These are phyloP conservation scores for Centropyge bicolor DNA, from an alignment of 2,797 vertebrate species.

Conservation along the genomic window DNA sequence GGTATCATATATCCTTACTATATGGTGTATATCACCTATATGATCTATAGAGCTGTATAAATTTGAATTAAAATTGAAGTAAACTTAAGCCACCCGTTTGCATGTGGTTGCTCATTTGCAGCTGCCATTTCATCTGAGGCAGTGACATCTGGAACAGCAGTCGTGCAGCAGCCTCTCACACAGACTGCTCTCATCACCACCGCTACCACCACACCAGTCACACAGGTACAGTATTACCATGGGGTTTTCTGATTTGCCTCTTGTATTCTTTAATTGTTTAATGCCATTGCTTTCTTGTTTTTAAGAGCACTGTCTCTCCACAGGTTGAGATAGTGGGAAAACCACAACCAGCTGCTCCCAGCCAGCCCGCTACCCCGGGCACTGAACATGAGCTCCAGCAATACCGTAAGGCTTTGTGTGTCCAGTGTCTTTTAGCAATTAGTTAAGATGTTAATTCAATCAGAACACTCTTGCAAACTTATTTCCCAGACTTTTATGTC, in stretches of 20 bases:
- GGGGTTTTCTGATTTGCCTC: neutral
- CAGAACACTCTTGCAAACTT: neutral
- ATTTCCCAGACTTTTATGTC: neutral
- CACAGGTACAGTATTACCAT: constrained; percentile 72
- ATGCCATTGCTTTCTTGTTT: neutral
- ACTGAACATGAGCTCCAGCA: constrained; percentile 84
- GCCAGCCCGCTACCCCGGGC: constrained; percentile 83
- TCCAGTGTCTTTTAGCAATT: neutral
- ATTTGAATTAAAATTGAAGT: constrained; percentile 9
- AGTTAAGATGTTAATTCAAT: neutral
- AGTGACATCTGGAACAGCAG: constrained; percentile 73
- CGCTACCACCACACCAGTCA: constrained; percentile 62
- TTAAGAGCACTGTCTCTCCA: constrained; percentile 8
- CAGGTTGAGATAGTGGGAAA: constrained; percentile 86
- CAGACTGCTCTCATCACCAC: constrained; percentile 70
- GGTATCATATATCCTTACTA: constrained; percentile 4
- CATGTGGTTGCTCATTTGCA: constrained; percentile 13
- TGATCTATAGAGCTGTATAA: neutral
- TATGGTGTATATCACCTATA: neutral
- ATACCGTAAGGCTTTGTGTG: constrained; percentile 82
- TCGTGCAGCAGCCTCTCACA: constrained; percentile 74
- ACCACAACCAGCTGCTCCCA: constrained; percentile 82
- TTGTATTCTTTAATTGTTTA: neutral
- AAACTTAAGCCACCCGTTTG: neutral
- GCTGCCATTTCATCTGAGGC: constrained; percentile 77